Conservation (phyloP, 2,888 invertebrate genomes). For the Leuctra nigra region DNA sequence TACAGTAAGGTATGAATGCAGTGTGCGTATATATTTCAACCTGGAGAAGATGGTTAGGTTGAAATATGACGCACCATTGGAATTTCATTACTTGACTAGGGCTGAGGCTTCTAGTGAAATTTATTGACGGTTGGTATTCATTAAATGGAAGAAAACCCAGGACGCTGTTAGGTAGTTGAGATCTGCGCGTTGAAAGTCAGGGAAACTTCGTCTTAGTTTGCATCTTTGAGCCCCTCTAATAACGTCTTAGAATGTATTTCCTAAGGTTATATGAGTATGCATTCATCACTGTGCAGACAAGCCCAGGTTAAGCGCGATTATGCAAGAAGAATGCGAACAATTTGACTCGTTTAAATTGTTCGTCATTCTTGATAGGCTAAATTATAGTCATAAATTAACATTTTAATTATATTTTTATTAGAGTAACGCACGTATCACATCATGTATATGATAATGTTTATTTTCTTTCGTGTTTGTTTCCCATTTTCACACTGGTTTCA, state of each 20-base stretch:
- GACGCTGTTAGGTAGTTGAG: slow-evolving; percentile 6
- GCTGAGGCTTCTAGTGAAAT: slow-evolving; percentile 11
- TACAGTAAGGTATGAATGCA: slow-evolving; percentile 14
- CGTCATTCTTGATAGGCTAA: slow-evolving; percentile 6
- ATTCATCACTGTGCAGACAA: slow-evolving; percentile 9
- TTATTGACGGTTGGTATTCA: slow-evolving; percentile 20
- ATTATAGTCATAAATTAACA: too few species aligned
- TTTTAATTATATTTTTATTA: too few species aligned
- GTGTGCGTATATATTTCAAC: slow-evolving; percentile 14
- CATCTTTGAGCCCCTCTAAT: slow-evolving; percentile 16
- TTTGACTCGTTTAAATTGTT: slow-evolving; percentile 4
- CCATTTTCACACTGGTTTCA: too few species aligned
- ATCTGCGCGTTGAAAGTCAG: slow-evolving; percentile 8
- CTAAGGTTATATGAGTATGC: slow-evolving; percentile 13
- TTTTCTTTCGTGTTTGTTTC: too few species aligned
- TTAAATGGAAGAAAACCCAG: slow-evolving; percentile 18
- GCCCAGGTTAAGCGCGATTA: slow-evolving; percentile 3
- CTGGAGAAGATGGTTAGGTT: slow-evolving; percentile 1
- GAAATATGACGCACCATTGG: slow-evolving; percentile 19
- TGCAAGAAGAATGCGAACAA: slow-evolving; percentile 6
- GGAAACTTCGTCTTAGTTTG: slow-evolving; percentile 18
- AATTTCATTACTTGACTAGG: slow-evolving; percentile 16
- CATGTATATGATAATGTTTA: too few species aligned
- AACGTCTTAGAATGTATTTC: slow-evolving; percentile 16
- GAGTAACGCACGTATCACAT: too few species aligned